phyloP scores from a whole-genome alignment of 1,140 invertebrate genomes.

The Zaprionus lachaisei region DNA sequence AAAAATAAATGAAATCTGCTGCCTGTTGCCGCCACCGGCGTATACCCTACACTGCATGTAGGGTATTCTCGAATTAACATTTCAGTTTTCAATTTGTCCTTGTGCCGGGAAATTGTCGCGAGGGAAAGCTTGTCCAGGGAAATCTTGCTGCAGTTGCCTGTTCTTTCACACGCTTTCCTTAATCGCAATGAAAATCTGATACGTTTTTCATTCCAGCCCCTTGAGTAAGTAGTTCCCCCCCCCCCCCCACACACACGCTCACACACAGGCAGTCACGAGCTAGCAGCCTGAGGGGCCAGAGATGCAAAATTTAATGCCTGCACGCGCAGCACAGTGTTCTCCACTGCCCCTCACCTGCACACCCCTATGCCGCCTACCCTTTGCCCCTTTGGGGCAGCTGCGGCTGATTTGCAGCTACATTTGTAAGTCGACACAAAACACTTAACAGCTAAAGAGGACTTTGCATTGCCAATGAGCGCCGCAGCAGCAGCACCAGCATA shows the following conservation, averaged over 20 bases:
- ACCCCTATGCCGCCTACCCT: not conserved
- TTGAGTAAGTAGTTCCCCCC: not conserved
- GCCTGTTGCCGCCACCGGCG: not conserved
- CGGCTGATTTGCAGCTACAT: constrained; percentile 72
- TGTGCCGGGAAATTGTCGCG: not conserved
- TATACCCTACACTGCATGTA: not conserved
- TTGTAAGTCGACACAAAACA: constrained; percentile 77
- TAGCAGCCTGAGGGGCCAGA: constrained; percentile 5
- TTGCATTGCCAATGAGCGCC: constrained; percentile 75
- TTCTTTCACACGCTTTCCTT: constrained; percentile 11
- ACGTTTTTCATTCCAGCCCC: constrained; percentile 17
- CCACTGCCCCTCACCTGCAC: too few species aligned
- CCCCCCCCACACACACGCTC: not conserved
- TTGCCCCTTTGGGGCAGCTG: constrained; percentile 22
- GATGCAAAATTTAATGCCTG: constrained; percentile 58
- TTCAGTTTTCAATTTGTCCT: not conserved
- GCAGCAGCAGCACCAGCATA: constrained; percentile 25
- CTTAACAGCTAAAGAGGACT: constrained; percentile 80
- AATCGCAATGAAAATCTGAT: constrained; percentile 20
- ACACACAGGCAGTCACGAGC: not conserved
- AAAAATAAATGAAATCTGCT: not conserved
- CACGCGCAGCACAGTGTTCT: constrained; percentile 11
- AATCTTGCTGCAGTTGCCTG: constrained; percentile 22
- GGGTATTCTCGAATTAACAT: not conserved
- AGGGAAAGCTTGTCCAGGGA: not conserved